Percentiles rank a stretch among this genome's conserved stretches.
These are phyloP conservation scores for Alfaro cultratus DNA, from an alignment of 2,797 vertebrate species.

Conservation along the genomic window DNA sequence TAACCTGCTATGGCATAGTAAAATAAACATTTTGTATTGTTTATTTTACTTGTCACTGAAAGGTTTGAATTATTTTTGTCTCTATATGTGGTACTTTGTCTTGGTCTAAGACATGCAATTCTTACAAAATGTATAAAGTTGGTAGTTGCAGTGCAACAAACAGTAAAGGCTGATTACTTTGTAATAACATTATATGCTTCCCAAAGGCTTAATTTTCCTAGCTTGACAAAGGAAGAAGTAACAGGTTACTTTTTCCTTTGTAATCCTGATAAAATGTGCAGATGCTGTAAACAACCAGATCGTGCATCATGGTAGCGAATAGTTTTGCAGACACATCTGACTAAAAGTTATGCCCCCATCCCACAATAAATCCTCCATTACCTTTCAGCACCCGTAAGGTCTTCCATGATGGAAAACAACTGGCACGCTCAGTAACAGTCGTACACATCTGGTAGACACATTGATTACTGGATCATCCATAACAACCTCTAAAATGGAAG, in stretches of 20 bases:
- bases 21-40: background rate
- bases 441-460: constrained; percentile 55
- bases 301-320: background rate
- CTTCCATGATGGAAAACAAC: constrained; percentile 46
- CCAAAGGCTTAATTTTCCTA: background rate
- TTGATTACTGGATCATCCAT: constrained; percentile 20
- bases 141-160: background rate
- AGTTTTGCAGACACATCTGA: background rate
- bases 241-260: background rate
- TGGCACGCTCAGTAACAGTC: constrained; percentile 27
- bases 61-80: background rate
- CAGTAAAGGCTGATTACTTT: background rate
- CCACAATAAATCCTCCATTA: constrained; percentile 33
- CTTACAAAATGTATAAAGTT: background rate
- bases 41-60: background rate
- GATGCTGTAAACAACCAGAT: background rate
- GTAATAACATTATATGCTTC: background rate
- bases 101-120: background rate
- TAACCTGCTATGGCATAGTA: background rate
- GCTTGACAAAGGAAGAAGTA: too few relatives aligned
- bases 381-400: constrained; percentile 3
- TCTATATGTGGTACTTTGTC: background rate
- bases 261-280: background rate
- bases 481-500: constrained; percentile 14
- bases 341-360: background rate